Conservation (phyloP, 2,888 invertebrate species). For the Clepsis dumicolana region DNA sequence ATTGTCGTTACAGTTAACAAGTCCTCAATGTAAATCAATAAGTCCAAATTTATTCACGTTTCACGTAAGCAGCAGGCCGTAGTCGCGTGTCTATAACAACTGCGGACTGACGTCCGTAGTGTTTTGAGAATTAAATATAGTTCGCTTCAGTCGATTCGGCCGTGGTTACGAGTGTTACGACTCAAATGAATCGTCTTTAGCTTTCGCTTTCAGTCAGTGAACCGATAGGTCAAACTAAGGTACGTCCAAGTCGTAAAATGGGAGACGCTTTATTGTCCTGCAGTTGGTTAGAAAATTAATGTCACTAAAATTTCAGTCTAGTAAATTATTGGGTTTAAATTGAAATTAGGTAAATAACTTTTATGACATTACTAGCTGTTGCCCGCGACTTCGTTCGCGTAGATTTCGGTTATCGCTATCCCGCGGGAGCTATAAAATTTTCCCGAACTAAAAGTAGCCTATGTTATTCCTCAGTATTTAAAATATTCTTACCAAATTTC, state of each 20-base stretch:
- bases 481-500: too few relatives aligned
- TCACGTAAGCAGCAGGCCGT: slow-evolving; percentile 69
- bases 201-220: slow-evolving; percentile 47
- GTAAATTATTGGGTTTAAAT: neutral
- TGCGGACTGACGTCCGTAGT: slow-evolving; percentile 74
- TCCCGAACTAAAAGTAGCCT: too few relatives aligned
- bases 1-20: slow-evolving; percentile 55
- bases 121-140: slow-evolving; percentile 77
- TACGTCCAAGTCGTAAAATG: slow-evolving; percentile 27
- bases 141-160: slow-evolving; percentile 65
- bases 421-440: too few relatives aligned
- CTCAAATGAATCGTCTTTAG: slow-evolving; percentile 51
- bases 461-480: too few relatives aligned
- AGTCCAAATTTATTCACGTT: slow-evolving; percentile 60
- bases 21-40: slow-evolving; percentile 71
- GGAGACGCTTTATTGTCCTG: neutral
- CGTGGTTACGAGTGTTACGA: slow-evolving; percentile 56
- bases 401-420: too few relatives aligned
- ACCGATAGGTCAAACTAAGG: slow-evolving; percentile 35
- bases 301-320: neutral
- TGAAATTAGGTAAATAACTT: too few relatives aligned
- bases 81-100: slow-evolving; percentile 77
- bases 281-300: neutral
- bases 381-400: too few relatives aligned
- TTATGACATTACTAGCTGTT: too few relatives aligned